A percentile compares a stretch with the other conserved stretches of the same genome.
These are phyloP conservation scores for Tokudaia tokunoshimensis DNA, from an alignment of 2,797 vertebrate genomes.

Conservation along the genomic window DNA sequence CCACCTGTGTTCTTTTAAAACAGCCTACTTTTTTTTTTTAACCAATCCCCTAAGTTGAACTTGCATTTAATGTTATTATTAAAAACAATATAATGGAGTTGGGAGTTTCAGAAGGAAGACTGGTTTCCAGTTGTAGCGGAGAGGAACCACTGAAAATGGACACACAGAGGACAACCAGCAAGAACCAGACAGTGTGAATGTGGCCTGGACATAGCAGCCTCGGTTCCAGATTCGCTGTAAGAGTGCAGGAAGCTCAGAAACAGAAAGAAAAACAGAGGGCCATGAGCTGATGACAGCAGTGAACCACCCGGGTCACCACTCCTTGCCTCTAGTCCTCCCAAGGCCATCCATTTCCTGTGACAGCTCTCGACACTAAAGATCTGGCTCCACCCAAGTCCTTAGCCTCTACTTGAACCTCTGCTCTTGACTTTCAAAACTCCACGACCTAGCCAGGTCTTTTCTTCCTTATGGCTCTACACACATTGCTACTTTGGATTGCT, in stretches of 20 bases:
- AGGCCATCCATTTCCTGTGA: not conserved
- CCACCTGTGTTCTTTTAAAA: not conserved
- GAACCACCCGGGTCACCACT: not conserved
- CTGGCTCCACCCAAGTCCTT: not conserved
- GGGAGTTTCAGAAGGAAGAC: not conserved
- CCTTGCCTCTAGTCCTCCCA: not conserved
- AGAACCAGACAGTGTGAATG: not conserved
- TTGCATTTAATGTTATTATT: constrained; percentile 32
- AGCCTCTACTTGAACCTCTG: not conserved
- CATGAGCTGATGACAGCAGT: not conserved
- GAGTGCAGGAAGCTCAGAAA: not conserved
- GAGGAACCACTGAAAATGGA: not conserved
- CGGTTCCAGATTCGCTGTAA: not conserved
- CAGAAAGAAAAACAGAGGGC: not conserved
- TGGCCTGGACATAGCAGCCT: not conserved
- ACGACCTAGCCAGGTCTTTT: not conserved
- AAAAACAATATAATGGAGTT: constrained; percentile 22
- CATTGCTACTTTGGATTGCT: not conserved
- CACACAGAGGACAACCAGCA: not conserved
- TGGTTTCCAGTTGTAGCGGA: not conserved
- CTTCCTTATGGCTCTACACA: not conserved
- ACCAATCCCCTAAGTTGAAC: not conserved
- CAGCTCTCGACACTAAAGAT: not conserved
- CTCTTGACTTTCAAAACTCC: constrained; percentile 1
- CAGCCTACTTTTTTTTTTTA: not conserved